Percentiles rank a stretch among this genome's conserved stretches.
These are phyloP conservation scores for Drusus annulatus DNA, from an alignment of 1,140 invertebrate genomes.

Conservation along the genomic window DNA sequence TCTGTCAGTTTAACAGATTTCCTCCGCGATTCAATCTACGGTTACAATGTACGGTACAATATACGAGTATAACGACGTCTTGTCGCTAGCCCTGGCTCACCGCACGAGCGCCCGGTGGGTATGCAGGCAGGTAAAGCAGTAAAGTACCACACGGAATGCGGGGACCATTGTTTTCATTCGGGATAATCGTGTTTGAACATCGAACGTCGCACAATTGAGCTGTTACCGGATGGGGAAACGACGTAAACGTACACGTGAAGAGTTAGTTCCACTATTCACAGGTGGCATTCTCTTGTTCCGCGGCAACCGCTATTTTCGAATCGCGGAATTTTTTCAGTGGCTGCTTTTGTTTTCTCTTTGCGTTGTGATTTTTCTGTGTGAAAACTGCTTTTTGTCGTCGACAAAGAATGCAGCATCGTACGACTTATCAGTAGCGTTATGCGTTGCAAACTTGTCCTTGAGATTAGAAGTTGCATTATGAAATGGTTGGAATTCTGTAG, in stretches of 20 bases:
- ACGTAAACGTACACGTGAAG: not conserved
- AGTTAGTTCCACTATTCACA: not conserved
- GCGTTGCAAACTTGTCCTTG: too few species aligned
- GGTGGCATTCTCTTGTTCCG: not conserved
- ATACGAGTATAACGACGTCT: too few species aligned
- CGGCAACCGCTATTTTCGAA: not conserved
- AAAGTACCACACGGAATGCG: conserved; percentile 10
- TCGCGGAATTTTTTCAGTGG: not conserved
- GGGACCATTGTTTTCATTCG: conserved; percentile 12
- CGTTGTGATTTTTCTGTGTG: too few species aligned
- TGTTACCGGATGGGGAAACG: not conserved
- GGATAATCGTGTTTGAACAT: conserved; percentile 22
- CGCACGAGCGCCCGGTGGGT: not conserved
- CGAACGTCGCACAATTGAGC: not conserved
- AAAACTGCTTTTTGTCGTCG: too few species aligned
- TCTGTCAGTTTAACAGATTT: not conserved
- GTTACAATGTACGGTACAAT: too few species aligned
- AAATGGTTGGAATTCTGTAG: too few species aligned
- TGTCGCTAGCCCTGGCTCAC: not conserved
- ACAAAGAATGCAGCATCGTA: too few species aligned
- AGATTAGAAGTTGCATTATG: too few species aligned
- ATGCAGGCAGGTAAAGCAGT: not conserved
- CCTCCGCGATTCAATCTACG: too few species aligned
- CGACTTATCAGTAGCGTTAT: too few species aligned
- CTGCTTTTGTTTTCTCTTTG: not conserved